phyloP scores from a whole-genome alignment of 2,113 vertebrate genomes.

The Cichladusa arquata region DNA sequence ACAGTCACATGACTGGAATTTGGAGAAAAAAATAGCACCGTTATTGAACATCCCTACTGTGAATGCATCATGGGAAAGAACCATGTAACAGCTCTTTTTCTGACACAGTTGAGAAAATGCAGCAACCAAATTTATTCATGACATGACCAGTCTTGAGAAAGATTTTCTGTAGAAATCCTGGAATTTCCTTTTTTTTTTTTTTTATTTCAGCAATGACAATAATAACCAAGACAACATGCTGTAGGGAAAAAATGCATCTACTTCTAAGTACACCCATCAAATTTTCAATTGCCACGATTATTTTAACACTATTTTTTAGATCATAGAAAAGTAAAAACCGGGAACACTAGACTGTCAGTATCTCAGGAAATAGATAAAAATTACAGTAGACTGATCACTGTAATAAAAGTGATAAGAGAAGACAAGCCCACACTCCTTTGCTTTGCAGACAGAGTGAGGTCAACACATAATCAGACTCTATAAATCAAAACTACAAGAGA shows the following conservation, averaged over 20 bases:
- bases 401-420: conserved; percentile 10
- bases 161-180: not conserved
- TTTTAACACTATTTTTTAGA: not conserved
- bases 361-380: conserved; percentile 16
- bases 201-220: not conserved
- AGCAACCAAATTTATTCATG: conserved; percentile 8
- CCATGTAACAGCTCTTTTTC: not conserved
- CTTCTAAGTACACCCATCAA: not conserved
- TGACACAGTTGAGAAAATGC: not conserved
- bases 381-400: conserved; percentile 13
- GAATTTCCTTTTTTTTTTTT: not conserved
- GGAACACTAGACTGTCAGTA: not conserved
- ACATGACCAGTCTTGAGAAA: not conserved
- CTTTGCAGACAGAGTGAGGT: conserved; percentile 32
- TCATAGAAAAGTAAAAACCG: not conserved
- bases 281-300: not conserved
- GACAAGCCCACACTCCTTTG: conserved; percentile 18
- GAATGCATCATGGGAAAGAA: conserved; percentile 10
- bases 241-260: not conserved
- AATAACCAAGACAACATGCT: not conserved
- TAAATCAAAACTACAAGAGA: not conserved
- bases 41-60: conserved; percentile 39
- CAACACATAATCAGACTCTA: conserved; percentile 21
- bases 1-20: conserved; percentile 28
- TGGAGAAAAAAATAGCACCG: conserved; percentile 23